A percentile compares a stretch with the other conserved stretches of the same genome.
Evolutionary conservation across 2,113 vertebrate species (phyloP).

Genomic region (Piprites chloris): DNA sequence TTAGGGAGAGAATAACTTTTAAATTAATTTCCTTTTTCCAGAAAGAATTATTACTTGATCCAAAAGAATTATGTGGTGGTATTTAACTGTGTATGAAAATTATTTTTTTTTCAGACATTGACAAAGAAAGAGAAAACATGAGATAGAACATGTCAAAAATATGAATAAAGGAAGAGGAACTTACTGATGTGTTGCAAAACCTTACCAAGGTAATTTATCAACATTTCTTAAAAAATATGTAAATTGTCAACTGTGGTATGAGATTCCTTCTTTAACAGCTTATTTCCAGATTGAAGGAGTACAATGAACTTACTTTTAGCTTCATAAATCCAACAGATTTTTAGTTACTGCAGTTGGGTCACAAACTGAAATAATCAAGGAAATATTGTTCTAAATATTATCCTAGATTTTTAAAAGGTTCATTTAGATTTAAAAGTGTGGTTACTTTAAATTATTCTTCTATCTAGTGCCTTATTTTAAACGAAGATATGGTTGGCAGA

Average conservation of each 20-base stretch:
- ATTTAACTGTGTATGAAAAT: background rate
- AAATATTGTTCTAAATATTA: background rate
- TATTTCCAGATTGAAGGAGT: background rate
- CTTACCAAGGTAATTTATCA: background rate
- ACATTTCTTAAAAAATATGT: background rate
- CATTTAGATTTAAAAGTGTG: background rate
- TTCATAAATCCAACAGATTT: background rate
- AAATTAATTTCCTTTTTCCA: background rate
- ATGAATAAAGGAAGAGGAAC: background rate
- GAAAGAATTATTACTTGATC: background rate
- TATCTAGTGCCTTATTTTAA: background rate
- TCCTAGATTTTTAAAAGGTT: background rate
- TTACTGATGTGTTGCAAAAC: background rate
- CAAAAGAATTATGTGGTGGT: background rate
- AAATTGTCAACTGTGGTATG: background rate
- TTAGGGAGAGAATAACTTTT: background rate
- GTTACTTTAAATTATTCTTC: background rate
- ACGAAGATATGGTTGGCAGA: background rate
- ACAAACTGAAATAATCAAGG: background rate
- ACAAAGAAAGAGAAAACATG: background rate
- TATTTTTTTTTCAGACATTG: background rate
- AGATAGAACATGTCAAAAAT: background rate
- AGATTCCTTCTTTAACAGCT: background rate
- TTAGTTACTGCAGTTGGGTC: background rate
- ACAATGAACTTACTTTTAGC: background rate